phyloP scores from a whole-genome alignment of 2,888 invertebrate species.

The Hypomecis punctinalis region DNA sequence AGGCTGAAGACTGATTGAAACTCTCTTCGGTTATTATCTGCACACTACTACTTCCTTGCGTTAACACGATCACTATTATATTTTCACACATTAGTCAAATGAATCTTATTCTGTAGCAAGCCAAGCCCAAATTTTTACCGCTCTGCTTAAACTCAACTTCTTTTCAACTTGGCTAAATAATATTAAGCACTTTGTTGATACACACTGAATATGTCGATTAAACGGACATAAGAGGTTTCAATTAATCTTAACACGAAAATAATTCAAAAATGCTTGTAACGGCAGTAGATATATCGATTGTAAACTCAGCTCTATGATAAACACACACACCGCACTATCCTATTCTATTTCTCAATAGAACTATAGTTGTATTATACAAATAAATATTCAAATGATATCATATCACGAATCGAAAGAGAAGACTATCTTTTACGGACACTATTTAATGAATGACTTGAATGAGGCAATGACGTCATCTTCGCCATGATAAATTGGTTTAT shows the following conservation, averaged over 20 bases:
- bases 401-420: constrained; percentile 21
- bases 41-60: background rate
- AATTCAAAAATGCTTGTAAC: too few species aligned
- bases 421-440: constrained; percentile 35
- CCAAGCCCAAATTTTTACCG: too few species aligned
- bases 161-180: too few species aligned
- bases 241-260: too few species aligned
- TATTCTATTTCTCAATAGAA: background rate
- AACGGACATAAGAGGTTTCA: too few species aligned
- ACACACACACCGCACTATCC: background rate
- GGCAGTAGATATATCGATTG: too few species aligned
- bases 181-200: too few species aligned
- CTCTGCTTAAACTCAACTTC: too few species aligned
- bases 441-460: constrained; percentile 53
- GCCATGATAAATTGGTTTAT: constrained; percentile 48
- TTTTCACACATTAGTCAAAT: too few species aligned
- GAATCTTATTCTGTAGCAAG: too few species aligned
- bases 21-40: background rate
- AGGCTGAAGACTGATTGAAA: background rate
- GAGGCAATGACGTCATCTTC: constrained; percentile 47
- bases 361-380: background rate
- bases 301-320: too few species aligned
- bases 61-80: background rate
- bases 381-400: constrained; percentile 16
- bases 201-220: too few species aligned